Percentiles rank a stretch among this genome's conserved stretches.
phyloP scores from a whole-genome alignment of 2,113 vertebrate species.

The Phalacrocorax aristotelis region DNA sequence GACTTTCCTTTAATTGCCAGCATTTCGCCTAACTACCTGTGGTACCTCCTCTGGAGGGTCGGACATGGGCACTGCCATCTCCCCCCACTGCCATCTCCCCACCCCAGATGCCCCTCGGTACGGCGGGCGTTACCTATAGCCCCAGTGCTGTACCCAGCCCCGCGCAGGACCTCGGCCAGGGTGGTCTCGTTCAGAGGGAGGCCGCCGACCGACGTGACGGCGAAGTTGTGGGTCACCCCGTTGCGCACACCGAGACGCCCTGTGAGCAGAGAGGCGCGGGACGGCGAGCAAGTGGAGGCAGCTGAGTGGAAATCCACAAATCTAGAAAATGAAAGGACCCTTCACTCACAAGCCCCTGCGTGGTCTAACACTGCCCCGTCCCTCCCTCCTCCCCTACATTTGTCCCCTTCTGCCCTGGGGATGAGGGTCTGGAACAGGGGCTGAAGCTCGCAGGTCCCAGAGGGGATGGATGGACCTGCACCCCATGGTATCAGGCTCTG shows the following conservation, averaged over 20 bases:
- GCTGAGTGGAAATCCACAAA: slow-evolving; percentile 93
- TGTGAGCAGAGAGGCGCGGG: slow-evolving; percentile 90
- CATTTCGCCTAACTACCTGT: rapidly evolving
- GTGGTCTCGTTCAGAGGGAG: slow-evolving; percentile 92
- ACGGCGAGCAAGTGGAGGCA: slow-evolving; percentile 93
- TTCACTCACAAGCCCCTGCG: rapidly evolving
- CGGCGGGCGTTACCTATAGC: slow-evolving; percentile 77
- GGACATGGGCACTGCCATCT: rapidly evolving
- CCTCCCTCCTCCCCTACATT: neutral
- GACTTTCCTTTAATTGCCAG: neutral
- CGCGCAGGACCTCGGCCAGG: slow-evolving; percentile 82
- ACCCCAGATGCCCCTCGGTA: rapidly evolving
- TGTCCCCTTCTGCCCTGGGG: no score
- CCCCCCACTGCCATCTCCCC: rapidly evolving
- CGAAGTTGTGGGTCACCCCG: slow-evolving; percentile 94
- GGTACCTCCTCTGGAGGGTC: neutral
- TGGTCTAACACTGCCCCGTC: rapidly evolving
- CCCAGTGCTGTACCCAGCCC: slow-evolving; percentile 85
- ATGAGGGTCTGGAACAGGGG: neutral
- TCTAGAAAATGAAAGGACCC: slow-evolving; percentile 46
- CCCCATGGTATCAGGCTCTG: neutral
- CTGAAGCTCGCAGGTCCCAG: neutral
- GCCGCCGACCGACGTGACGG: slow-evolving; percentile 80
- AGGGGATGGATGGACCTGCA: neutral
- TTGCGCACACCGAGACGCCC: slow-evolving; percentile 89